Conservation (phyloP, 2,113 vertebrate species). For the Xyrauchen texanus region DNA sequence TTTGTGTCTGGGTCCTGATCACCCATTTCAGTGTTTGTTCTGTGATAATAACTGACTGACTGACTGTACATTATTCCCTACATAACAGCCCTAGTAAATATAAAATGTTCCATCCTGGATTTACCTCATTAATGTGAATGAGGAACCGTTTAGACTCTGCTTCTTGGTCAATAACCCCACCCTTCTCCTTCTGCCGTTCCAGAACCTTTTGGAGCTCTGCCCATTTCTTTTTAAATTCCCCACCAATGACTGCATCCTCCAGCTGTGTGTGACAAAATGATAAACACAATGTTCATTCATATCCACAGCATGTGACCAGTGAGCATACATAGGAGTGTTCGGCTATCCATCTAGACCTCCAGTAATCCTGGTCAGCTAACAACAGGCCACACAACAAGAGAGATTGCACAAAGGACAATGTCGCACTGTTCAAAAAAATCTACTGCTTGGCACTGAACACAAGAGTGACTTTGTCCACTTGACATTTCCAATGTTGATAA, state of each 20-base stretch:
- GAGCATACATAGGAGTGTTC: not conserved
- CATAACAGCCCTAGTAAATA: too few species aligned
- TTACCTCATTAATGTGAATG: conserved; percentile 89
- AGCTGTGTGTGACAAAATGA: conserved; percentile 52
- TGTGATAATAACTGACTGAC: too few species aligned
- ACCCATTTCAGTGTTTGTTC: too few species aligned
- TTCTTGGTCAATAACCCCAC: conserved; percentile 90
- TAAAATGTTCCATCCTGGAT: too few species aligned
- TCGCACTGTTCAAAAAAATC: conserved; percentile 32
- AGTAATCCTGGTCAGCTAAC: too few species aligned
- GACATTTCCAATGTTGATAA: conserved; percentile 31
- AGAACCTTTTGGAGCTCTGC: conserved; percentile 78
- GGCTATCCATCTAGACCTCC: not conserved
- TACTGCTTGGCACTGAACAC: conserved; percentile 34
- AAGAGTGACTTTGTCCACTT: conserved; percentile 42
- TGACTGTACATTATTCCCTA: too few species aligned
- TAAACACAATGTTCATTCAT: conserved; percentile 22
- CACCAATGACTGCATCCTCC: conserved; percentile 57
- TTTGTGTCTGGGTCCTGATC: too few species aligned
- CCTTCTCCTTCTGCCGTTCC: conserved; percentile 83
- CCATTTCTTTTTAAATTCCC: conserved; percentile 71
- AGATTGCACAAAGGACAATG: conserved; percentile 35
- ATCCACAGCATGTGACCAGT: conserved; percentile 11
- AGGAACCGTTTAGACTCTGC: conserved; percentile 92
- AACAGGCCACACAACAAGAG: too few species aligned